Base-by-base conservation (phyloP, 2,113 vertebrate species). In the Aramus guarauna region DNA sequence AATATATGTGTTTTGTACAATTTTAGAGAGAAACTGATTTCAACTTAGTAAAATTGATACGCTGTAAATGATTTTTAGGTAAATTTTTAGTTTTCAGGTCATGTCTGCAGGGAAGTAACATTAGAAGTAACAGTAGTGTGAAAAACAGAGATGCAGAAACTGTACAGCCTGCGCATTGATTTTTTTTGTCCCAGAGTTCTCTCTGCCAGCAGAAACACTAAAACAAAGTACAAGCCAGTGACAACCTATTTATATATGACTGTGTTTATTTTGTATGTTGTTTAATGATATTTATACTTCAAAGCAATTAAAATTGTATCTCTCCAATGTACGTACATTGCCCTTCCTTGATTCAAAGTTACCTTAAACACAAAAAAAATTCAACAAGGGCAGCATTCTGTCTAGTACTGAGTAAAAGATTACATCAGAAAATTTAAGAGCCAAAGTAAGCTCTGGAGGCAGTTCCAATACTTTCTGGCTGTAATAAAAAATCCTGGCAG, bases 141-240 rank as follows among this genome's bases (percentile, higher is more conserved):
- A 96, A 97, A 96, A 97, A 97, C 84, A 62, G 92, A 96, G 78
- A 96, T 84, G 82, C n/a, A 97, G 85, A 81, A 94, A 85, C 83
- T 55, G 27, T 47, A 94, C 52, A 55, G 95, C 34, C 68, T 85
- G 34, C 32, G 50, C 66, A 95, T 63, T 83, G 92, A 95, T 95
- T 96, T 81, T 67, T 79, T 86, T 53, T 53, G 45, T 59, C 84
- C 79, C 83, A 68, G 81, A 86, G 75, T 66, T 72, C 27, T 83
- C 55, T 95, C 29, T 96, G 69, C 72, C 96, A 96, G 89, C 63
- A 97, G 75, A 55, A 95, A 75, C 58, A 77, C 73, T 50, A 93
- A 91, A 93, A 62, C 59, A 85, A 78, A 94, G 95, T 50, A 84
- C 67, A 75, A 94, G 73, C 30, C 83, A 78, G 63, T 90, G 66